Conservation (phyloP, 2,797 vertebrate genomes). For the Alauda arvensis region DNA sequence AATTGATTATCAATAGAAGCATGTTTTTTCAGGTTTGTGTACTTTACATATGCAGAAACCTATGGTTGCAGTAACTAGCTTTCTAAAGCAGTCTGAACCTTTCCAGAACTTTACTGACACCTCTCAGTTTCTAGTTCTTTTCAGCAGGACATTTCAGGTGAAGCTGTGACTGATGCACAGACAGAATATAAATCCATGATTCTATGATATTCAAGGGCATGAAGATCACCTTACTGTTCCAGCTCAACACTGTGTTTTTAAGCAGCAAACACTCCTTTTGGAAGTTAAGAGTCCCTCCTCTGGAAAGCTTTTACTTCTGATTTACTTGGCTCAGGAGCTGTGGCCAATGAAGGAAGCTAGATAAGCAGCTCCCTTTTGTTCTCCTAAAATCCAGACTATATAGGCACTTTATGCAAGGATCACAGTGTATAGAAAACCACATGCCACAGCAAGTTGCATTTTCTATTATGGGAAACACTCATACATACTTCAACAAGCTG, state of each 20-base stretch:
- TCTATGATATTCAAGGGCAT: background rate
- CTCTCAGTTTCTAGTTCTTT: background rate
- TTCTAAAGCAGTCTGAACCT: background rate
- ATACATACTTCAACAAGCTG: constrained; percentile 81
- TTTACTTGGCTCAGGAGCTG: background rate
- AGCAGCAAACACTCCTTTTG: background rate
- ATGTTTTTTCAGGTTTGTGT: background rate
- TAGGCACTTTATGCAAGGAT: background rate
- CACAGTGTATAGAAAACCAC: background rate
- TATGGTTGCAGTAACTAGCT: background rate
- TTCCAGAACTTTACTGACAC: background rate
- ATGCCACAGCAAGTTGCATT: background rate
- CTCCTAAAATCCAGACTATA: constrained; percentile 8
- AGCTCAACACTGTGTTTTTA: background rate
- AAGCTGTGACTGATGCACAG: background rate
- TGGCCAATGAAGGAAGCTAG: background rate
- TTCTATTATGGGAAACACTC: constrained; percentile 31
- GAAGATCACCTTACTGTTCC: background rate
- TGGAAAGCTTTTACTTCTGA: constrained; percentile 5
- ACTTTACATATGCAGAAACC: background rate
- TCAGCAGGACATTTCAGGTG: background rate
- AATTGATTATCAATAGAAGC: background rate
- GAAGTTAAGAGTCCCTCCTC: background rate
- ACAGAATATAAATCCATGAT: background rate
- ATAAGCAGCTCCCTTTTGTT: constrained; percentile 27